Conservation (phyloP, 2,113 vertebrate species). For the Lipotes vexillifer region DNA sequence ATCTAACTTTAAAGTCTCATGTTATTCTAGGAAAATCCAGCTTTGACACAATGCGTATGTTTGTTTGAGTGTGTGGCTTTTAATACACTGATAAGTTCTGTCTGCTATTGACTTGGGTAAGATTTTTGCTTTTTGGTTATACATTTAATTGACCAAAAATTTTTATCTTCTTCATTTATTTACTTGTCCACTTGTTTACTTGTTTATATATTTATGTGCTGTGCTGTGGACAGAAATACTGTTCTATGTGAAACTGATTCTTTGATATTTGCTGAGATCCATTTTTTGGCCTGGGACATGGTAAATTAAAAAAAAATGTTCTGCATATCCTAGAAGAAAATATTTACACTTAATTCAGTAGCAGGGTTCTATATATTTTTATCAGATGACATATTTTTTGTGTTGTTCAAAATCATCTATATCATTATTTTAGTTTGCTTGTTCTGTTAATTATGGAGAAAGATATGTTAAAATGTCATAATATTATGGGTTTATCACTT, state of each 20-base stretch:
- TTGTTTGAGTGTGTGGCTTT: neutral
- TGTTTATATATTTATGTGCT: neutral
- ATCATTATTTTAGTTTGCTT: neutral
- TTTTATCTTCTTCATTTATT: neutral
- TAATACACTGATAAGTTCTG: neutral
- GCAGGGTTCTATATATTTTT: neutral
- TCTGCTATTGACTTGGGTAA: neutral
- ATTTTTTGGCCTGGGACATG: neutral
- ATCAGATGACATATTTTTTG: neutral
- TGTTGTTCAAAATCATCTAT: neutral
- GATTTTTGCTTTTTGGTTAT: neutral
- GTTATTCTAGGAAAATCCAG: neutral
- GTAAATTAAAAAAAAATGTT: neutral
- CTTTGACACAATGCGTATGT: neutral
- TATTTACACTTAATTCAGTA: neutral
- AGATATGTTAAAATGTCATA: neutral
- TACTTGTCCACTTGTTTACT: neutral
- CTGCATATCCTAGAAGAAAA: neutral
- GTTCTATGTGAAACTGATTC: neutral
- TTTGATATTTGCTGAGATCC: neutral
- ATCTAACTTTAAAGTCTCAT: neutral
- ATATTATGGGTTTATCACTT: neutral
- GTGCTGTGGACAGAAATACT: neutral
- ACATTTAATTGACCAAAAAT: neutral
- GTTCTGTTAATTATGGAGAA: neutral